Percentiles rank a stretch among this genome's conserved stretches.
Conservation (phyloP, 2,797 vertebrate species). For the Sylvilagus floridanus region DNA sequence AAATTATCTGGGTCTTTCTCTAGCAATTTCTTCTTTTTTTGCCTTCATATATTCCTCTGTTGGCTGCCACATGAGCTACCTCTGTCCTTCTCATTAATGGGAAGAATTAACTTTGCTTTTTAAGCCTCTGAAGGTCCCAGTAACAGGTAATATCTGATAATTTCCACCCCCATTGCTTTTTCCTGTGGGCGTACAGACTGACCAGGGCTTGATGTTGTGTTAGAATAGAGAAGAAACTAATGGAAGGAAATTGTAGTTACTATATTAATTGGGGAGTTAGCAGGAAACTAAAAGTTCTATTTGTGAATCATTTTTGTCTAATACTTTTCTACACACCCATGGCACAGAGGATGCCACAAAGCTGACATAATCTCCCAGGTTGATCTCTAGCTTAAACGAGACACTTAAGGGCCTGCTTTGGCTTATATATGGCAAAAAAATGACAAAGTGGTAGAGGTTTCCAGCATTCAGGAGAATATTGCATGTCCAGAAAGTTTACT, state of each 20-base stretch:
- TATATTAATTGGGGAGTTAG: constrained; percentile 43
- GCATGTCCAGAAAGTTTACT: background rate
- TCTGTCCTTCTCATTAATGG: background rate
- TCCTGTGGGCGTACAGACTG: background rate
- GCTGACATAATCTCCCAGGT: background rate
- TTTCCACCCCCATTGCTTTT: background rate
- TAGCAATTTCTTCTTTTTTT: background rate
- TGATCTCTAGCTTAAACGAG: constrained; percentile 10
- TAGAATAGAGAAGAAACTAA: background rate
- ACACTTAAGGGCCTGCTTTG: background rate
- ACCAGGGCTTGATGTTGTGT: background rate
- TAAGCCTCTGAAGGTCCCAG: background rate
- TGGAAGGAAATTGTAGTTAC: constrained; percentile 5
- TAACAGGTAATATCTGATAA: background rate
- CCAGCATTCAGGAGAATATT: background rate
- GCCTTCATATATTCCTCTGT: constrained; percentile 18
- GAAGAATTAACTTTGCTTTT: constrained; percentile 4
- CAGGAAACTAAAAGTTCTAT: background rate
- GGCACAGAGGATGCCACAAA: background rate
- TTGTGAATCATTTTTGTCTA: constrained; percentile 20
- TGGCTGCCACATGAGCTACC: background rate
- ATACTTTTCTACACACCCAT: background rate
- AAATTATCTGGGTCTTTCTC: background rate
- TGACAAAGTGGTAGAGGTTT: constrained; percentile 8
- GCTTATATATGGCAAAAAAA: background rate